Evolutionary conservation across 2,113 vertebrate genomes (phyloP), one percentile per base, ranked within the genome.

Genomic region (Ceyx margarethae): DNA sequence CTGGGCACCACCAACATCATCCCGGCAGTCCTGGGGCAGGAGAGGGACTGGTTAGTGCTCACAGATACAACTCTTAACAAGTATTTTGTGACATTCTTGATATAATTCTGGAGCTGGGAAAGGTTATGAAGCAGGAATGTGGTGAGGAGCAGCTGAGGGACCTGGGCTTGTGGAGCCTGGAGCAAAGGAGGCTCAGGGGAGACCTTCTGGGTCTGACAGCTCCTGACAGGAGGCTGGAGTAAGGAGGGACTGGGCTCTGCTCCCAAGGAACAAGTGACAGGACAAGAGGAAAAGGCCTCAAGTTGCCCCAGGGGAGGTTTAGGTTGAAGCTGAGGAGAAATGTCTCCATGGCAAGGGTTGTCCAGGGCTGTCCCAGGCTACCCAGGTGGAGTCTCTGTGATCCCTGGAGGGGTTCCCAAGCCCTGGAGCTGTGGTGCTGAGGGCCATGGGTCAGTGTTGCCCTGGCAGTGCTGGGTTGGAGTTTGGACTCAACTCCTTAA

Each of bases 1-100:
- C 97, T 99, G 99, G 74, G 99, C 99, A 2, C 99, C 99, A 2
- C 98, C 98, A 29, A 99, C 98, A 53, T 99, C 99, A 79, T 99
- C 99, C 96, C 99, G 97, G 95, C 98, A 98, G 74, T 99, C 99
- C 99, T 99, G 94, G 35, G 67, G 51, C 76, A 85, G 26, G 91
- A 60, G 1, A 46, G 58, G 43, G 78, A 5, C 17, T 18, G 76
- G 57, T 91, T 58, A 74, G 67, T 5, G 10, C 31, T n/a, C 43
- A 93, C 26, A 21, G 72, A 6, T 21, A 6, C 5, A 1, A 12
- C 5, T 58, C 7, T 21, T 31, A n/a, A 43, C 3, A 8, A 25
- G 26, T 4, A 29, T 54, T 35, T 37, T 10, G 11, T 3, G 5
- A 42, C 6, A 2, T 7, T 31, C 31, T 22, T 15, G 28, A 46